Conservation (phyloP, 2,888 invertebrate genomes). For the Abscondita cerata region DNA sequence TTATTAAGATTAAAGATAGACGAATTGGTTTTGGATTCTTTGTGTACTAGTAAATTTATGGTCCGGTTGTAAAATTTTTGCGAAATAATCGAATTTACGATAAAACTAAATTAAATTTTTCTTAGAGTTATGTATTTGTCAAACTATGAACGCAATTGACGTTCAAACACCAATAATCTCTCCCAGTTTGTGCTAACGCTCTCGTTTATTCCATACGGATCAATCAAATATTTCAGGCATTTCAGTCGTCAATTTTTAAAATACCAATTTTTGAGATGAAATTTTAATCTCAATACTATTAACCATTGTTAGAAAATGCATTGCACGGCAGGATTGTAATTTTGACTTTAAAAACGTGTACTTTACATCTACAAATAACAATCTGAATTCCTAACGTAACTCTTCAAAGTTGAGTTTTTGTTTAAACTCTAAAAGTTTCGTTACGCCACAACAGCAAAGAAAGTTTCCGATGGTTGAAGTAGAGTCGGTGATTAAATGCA, state of each 20-base stretch:
- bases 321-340: no score
- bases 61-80: no score
- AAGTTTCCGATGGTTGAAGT: conserved; percentile 33
- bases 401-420: conserved; percentile 38
- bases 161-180: conserved; percentile 25
- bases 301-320: no score
- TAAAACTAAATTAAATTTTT: conserved; percentile 3
- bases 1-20: not conserved
- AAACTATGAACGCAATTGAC: not conserved
- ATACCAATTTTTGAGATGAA: not conserved
- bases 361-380: conserved; percentile 25
- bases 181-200: conserved; percentile 14
- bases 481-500: conserved; percentile 36
- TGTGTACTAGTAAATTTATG: no score
- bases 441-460: conserved; percentile 35
- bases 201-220: conserved; percentile 11
- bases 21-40: no score
- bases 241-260: conserved; percentile 1
- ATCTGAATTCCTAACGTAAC: conserved; percentile 40
- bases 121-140: not conserved
- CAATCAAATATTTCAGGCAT: conserved; percentile 25
- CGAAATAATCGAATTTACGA: no score
- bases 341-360: not conserved
- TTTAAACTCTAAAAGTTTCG: conserved; percentile 37
- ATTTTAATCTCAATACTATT: no score